These are phyloP conservation scores for Harpagoxenus sublaevis DNA, from an alignment of 2,888 invertebrate genomes.

Conservation along the genomic window DNA sequence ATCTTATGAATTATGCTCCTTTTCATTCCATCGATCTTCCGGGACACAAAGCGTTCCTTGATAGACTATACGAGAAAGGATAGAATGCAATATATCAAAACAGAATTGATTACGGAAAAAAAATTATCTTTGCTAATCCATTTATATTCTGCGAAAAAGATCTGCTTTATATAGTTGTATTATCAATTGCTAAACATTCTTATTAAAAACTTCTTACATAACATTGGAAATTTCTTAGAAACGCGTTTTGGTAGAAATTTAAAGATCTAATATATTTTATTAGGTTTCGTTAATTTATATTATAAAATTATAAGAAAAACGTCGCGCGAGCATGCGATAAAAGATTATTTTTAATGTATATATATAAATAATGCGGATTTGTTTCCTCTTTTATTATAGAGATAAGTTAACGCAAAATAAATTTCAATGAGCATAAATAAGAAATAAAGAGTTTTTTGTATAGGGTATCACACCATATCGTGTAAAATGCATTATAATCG, in stretches of 20 bases:
- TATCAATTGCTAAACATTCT: background rate
- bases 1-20: slow-evolving; percentile 37
- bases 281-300: background rate
- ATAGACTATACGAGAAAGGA: slow-evolving; percentile 1
- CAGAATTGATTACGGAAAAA: slow-evolving; percentile 1
- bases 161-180: background rate
- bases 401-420: background rate
- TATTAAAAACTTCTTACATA: background rate
- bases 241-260: background rate
- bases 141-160: background rate
- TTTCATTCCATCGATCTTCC: slow-evolving; percentile 26
- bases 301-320: background rate
- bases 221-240: background rate
- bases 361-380: background rate
- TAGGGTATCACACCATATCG: background rate
- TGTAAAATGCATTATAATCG: slow-evolving; percentile 16
- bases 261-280: background rate
- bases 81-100: background rate
- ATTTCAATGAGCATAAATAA: background rate
- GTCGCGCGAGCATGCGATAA: background rate
- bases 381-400: background rate
- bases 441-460: background rate
- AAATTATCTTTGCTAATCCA: background rate
- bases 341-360: background rate
- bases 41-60: background rate